Evolutionary conservation across 1,140 invertebrate genomes (phyloP).

Genomic region (Eumaeus atala): DNA sequence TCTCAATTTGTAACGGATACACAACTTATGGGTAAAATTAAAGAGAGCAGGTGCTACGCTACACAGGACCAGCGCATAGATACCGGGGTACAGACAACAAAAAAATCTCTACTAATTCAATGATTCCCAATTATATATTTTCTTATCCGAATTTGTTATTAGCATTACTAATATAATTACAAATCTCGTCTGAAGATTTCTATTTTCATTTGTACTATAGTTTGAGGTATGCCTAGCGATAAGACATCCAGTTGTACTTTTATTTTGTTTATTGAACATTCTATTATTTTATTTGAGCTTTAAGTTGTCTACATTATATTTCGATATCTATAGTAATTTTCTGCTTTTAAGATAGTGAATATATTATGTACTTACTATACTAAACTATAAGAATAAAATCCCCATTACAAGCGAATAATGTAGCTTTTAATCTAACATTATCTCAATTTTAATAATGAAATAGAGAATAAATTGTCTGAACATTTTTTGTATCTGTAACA

Average conservation of each 20-base stretch:
- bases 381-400: constrained; percentile 3
- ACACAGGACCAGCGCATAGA: constrained; percentile 6
- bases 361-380: not conserved
- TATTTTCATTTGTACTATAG: constrained; percentile 7
- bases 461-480: constrained; percentile 9
- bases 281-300: not conserved
- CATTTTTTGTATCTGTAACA: constrained; percentile 11
- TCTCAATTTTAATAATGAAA: not conserved
- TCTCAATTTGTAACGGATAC: not conserved
- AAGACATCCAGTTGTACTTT: constrained; percentile 4
- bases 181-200: not conserved
- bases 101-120: not conserved
- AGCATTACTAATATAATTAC: constrained; percentile 7
- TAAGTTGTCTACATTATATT: constrained; percentile 3
- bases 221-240: not conserved
- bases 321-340: constrained; percentile 4
- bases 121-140: too few species aligned
- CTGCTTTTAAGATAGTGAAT: not conserved
- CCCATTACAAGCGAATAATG: not conserved
- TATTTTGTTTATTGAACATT: too few species aligned
- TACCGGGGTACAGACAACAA: constrained; percentile 5
- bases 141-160: not conserved
- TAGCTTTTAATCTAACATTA: constrained; percentile 2
- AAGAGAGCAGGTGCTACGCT: not conserved
- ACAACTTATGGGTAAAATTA: constrained; percentile 1